phyloP scores from a whole-genome alignment of 2,113 vertebrate species.

The Trinectes maculatus region DNA sequence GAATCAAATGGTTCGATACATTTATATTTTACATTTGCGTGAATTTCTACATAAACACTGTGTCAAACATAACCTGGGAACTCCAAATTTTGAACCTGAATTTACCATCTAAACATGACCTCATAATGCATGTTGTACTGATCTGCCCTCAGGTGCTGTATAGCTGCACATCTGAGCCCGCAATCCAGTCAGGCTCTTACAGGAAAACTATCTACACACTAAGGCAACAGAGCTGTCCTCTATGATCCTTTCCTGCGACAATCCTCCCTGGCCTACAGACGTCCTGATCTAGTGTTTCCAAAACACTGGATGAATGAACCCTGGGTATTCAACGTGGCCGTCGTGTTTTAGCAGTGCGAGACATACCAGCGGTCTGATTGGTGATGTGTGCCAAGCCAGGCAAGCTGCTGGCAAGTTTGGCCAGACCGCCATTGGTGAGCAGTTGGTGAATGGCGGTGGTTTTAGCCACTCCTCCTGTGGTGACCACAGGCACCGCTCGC shows the following conservation, averaged over 20 bases:
- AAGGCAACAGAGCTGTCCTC: conserved; percentile 38
- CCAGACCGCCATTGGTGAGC: conserved; percentile 91
- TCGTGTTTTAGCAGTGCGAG: conserved; percentile 73
- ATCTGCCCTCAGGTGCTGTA: conserved; percentile 22
- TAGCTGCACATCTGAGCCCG: conserved; percentile 21
- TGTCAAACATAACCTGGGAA: conserved; percentile 14
- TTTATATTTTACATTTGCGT: conserved; percentile 26
- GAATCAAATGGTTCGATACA: conserved; percentile 27
- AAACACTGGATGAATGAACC: conserved; percentile 56
- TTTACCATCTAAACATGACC: conserved; percentile 38
- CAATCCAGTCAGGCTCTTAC: conserved; percentile 30
- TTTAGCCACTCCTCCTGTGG: conserved; percentile 85
- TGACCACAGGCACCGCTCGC: conserved; percentile 90
- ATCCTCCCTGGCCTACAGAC: conserved; percentile 35
- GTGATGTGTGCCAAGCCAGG: conserved; percentile 94
- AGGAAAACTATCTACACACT: conserved; percentile 32
- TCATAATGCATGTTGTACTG: conserved; percentile 21
- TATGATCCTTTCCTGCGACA: conserved; percentile 11
- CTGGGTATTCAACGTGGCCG: conserved; percentile 76
- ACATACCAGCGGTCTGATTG: conserved; percentile 90
- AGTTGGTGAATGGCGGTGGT: conserved; percentile 95
- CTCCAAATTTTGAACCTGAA: conserved; percentile 16
- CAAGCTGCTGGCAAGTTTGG: conserved; percentile 92
- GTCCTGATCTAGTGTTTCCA: conserved; percentile 56
- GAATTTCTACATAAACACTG: conserved; percentile 35